Base-by-base conservation (phyloP, 2,113 vertebrate species). In the Psittacara wagleri region DNA sequence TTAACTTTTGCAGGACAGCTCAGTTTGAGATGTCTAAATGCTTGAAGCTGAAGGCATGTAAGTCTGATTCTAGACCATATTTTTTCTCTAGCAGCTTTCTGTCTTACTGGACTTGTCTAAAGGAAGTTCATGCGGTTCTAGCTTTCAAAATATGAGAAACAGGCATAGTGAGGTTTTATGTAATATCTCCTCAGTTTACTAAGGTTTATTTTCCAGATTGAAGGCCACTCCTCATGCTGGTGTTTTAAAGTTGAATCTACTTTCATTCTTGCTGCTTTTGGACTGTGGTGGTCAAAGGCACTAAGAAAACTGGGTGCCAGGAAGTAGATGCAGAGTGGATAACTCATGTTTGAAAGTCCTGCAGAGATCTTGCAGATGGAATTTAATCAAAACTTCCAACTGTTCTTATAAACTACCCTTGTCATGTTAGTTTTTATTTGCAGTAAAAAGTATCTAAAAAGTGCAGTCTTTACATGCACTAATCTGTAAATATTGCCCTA, bases 1-100 rank as follows among this genome's bases (percentile, higher is more conserved):
- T 96, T 94, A 92, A 96, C 78, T 96, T 97, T 78, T 96, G 23
- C 91, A 78, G 94, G 72, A 77, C 11, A 69, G 27, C 57, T 68
- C 66, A 92, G 91, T 63, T 73, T 72, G 81, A 73, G 46, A 87
- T 66, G 75, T 94, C 83, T 94, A 96, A 96, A 89, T 79, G 92
- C 14, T 35, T 94, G 83, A 95, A 97, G 91, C 29, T 81, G 63
- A 94, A 95, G 10, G 49, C 69, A 51, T 31, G 46, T 89, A 94
- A 93, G 76, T 51, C 83, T 93, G 67, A 90, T 82, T 92, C 23
- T 24, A 91, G 25, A 73, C 48, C 27, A 57, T 20, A 55, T 85
- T 79, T 92, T 57, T 92, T 51, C 54, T 83, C 43, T 62, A 91
- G 61, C 37, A 59, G 6, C 23, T 39, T 25, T 3, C 20, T 57